Evolutionary conservation across 2,888 invertebrate genomes (phyloP).

Genomic region (Neuroscelio doddi): DNA sequence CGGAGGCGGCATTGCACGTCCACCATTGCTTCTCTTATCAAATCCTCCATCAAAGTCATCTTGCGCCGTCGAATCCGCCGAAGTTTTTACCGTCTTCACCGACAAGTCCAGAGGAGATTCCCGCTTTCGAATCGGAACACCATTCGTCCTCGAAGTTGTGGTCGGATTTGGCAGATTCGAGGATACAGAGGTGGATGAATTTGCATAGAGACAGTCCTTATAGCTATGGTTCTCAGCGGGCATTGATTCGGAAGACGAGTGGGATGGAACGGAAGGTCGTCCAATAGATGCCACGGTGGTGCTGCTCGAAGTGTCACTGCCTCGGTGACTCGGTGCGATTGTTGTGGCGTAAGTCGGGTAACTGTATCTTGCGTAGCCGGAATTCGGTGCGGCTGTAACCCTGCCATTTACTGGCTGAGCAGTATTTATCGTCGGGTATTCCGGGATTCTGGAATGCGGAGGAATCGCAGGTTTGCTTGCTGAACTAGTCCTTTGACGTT

Average conservation of each 20-base stretch:
- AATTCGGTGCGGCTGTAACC: constrained; percentile 60
- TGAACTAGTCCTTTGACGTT: constrained; percentile 6
- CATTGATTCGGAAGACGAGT: constrained; percentile 54
- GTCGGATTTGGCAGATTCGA: constrained; percentile 45
- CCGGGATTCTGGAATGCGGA: constrained; percentile 51
- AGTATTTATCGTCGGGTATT: constrained; percentile 55
- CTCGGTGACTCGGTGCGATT: constrained; percentile 64
- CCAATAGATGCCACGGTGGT: constrained; percentile 63
- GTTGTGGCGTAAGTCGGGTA: constrained; percentile 63
- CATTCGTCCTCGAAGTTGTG: constrained; percentile 57
- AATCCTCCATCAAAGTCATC: constrained; percentile 74
- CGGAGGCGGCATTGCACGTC: constrained; percentile 52
- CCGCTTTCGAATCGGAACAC: constrained; percentile 73
- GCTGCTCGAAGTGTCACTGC: constrained; percentile 58
- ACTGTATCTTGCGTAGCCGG: constrained; percentile 61
- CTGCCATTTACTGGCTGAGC: constrained; percentile 54
- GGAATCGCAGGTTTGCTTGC: constrained; percentile 11
- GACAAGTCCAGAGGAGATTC: constrained; percentile 91
- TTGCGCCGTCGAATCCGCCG: constrained; percentile 89
- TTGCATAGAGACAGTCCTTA: constrained; percentile 58
- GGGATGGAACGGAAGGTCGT: constrained; percentile 54
- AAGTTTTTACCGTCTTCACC: constrained; percentile 90
- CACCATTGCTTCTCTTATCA: constrained; percentile 54
- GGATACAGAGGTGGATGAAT: constrained; percentile 42
- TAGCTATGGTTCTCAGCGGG: constrained; percentile 53